Percentiles rank a stretch among this genome's conserved stretches.
These are phyloP conservation scores for Forficula auricularia DNA, from an alignment of 1,140 invertebrate genomes.

Conservation along the genomic window DNA sequence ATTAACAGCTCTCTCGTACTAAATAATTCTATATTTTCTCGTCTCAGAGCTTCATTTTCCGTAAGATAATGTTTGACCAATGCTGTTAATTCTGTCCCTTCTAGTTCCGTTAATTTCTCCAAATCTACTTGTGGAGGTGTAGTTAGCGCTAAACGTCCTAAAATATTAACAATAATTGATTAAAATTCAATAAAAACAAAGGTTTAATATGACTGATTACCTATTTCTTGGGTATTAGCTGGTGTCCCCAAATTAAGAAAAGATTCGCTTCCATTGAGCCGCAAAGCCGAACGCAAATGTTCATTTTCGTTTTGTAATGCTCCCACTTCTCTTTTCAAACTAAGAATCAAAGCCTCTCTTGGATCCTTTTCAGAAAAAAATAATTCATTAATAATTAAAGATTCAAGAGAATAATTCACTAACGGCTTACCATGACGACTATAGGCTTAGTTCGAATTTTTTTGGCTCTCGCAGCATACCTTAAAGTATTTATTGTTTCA, in stretches of 20 bases:
- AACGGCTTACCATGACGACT: slow-evolving; percentile 65
- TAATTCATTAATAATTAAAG: too few species aligned
- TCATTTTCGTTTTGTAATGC: slow-evolving; percentile 83
- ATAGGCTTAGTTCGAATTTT: slow-evolving; percentile 76
- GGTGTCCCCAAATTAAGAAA: background rate
- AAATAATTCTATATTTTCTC: slow-evolving; percentile 76
- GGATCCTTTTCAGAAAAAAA: slow-evolving; percentile 48
- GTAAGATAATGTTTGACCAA: slow-evolving; percentile 58
- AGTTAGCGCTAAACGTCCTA: slow-evolving; percentile 19
- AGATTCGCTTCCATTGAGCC: slow-evolving; percentile 23
- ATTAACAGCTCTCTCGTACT: slow-evolving; percentile 57
- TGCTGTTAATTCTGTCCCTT: slow-evolving; percentile 47
- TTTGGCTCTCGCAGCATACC: slow-evolving; percentile 74
- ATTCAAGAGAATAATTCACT: too few species aligned
- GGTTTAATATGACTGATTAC: too few species aligned
- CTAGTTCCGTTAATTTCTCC: slow-evolving; percentile 51
- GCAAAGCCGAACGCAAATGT: slow-evolving; percentile 56
- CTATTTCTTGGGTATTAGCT: background rate
- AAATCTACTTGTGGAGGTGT: slow-evolving; percentile 43
- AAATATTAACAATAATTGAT: slow-evolving; percentile 5
- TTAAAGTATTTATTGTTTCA: slow-evolving; percentile 80
- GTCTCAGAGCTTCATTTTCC: slow-evolving; percentile 72
- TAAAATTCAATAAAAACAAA: background rate
- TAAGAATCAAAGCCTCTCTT: slow-evolving; percentile 74
- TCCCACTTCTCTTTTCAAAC: slow-evolving; percentile 71